phyloP scores from a whole-genome alignment of 2,888 invertebrate genomes.

The Aelia acuminata region DNA sequence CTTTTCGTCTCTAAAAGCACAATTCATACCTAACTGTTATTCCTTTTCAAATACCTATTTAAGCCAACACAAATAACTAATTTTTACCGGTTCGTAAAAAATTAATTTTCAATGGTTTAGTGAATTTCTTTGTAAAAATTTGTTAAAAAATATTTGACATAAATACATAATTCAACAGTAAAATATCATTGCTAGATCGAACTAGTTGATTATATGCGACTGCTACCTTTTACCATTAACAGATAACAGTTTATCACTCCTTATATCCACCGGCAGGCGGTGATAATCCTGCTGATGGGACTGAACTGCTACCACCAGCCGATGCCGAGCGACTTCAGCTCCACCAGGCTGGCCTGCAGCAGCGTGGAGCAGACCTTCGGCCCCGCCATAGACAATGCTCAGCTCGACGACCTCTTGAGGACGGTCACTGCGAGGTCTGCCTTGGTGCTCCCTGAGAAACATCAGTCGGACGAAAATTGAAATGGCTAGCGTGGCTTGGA shows the following conservation, averaged over 20 bases:
- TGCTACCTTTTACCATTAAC: not conserved
- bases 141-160: too few relatives aligned
- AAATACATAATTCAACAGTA: too few relatives aligned
- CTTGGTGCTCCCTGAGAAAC: not conserved
- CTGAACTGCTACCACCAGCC: not conserved
- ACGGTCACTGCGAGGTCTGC: constrained; percentile 47
- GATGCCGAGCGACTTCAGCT: not conserved
- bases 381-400: constrained; percentile 27
- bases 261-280: not conserved
- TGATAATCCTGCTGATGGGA: constrained; percentile 35
- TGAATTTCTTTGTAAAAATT: too few relatives aligned
- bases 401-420: constrained; percentile 12
- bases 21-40: too few relatives aligned
- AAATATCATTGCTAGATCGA: too few relatives aligned
- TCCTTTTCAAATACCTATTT: too few relatives aligned
- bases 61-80: too few relatives aligned
- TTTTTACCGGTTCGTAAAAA: too few relatives aligned
- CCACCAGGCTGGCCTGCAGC: not conserved
- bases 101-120: too few relatives aligned
- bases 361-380: constrained; percentile 50
- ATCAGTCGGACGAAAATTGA: not conserved
- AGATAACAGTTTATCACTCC: not conserved
- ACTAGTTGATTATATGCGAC: not conserved
- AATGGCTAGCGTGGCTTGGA: not conserved
- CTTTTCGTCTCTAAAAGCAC: too few relatives aligned